Evolutionary conservation across 1,140 invertebrate genomes (phyloP).

Genomic region (Drosophila miranda): DNA sequence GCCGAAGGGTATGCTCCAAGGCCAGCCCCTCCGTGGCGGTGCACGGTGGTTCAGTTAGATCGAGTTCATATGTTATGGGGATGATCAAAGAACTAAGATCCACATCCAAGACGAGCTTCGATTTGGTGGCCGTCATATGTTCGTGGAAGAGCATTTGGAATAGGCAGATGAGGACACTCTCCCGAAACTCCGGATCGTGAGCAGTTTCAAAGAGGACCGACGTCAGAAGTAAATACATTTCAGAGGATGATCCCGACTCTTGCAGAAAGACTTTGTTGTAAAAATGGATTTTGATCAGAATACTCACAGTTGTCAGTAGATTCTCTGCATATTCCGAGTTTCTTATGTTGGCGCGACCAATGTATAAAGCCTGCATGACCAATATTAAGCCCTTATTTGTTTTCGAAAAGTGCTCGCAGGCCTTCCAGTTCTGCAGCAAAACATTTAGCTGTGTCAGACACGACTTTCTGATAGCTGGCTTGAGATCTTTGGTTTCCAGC

Average conservation of each 20-base stretch:
- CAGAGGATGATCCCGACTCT: conserved; percentile 24
- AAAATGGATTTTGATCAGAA: conserved; percentile 47
- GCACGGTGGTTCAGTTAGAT: neutral
- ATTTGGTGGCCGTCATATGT: conserved; percentile 30
- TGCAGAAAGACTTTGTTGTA: conserved; percentile 7
- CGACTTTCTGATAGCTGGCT: conserved; percentile 60
- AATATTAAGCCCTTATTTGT: conserved; percentile 12
- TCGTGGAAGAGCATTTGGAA: conserved; percentile 61
- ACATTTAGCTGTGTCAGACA: conserved; percentile 72
- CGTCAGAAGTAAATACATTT: too few relatives aligned
- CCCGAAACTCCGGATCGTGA: conserved; percentile 34
- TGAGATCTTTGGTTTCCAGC: conserved; percentile 52
- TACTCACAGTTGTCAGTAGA: conserved; percentile 56
- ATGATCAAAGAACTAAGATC: conserved; percentile 38
- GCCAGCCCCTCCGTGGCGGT: conserved; percentile 12
- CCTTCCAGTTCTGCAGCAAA: conserved; percentile 59
- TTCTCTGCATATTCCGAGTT: conserved; percentile 37
- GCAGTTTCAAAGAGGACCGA: conserved; percentile 23
- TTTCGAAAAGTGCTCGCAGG: conserved; percentile 26
- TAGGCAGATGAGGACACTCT: conserved; percentile 49
- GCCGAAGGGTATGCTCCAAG: conserved; percentile 16
- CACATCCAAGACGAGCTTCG: conserved; percentile 21
- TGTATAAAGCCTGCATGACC: conserved; percentile 40
- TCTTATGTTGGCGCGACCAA: conserved; percentile 7
- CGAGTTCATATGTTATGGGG: conserved; percentile 47